Evolutionary conservation across 2,888 invertebrate genomes (phyloP).

Genomic region (Spilarctia lutea): DNA sequence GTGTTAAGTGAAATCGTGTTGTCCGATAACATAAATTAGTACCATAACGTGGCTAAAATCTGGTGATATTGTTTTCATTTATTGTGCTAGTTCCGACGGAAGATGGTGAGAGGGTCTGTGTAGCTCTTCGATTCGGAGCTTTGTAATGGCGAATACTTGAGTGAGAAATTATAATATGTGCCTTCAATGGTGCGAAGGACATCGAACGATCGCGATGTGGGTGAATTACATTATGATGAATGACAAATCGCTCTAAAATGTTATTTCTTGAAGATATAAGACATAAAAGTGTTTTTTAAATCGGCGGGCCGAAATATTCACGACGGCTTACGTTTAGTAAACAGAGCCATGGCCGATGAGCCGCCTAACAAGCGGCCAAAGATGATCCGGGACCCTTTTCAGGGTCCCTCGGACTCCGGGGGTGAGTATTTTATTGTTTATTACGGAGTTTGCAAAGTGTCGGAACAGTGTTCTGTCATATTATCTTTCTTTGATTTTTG

Average conservation of each 20-base stretch:
- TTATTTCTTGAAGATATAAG: slow-evolving; percentile 84
- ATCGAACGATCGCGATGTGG: slow-evolving; percentile 90
- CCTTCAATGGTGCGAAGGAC: slow-evolving; percentile 91
- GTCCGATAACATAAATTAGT: slow-evolving; percentile 81
- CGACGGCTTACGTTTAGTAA: slow-evolving; percentile 90
- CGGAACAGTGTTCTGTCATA: slow-evolving; percentile 78
- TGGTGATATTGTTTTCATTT: slow-evolving; percentile 89
- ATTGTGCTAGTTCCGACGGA: slow-evolving; percentile 91
- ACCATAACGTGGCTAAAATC: slow-evolving; percentile 82
- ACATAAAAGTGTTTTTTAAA: slow-evolving; percentile 86
- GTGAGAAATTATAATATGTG: slow-evolving; percentile 90
- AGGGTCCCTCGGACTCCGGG: slow-evolving; percentile 92
- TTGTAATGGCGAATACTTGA: slow-evolving; percentile 94
- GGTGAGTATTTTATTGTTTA: slow-evolving; percentile 88
- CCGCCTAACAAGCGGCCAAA: slow-evolving; percentile 98
- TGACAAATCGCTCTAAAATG: slow-evolving; percentile 86
- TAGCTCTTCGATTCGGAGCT: slow-evolving; percentile 89
- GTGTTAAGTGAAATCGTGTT: slow-evolving; percentile 86
- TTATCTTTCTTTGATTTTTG: slow-evolving; percentile 80
- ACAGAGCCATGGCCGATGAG: slow-evolving; percentile 97
- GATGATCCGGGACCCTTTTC: slow-evolving; percentile 94
- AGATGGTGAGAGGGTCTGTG: slow-evolving; percentile 92
- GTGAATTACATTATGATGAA: slow-evolving; percentile 86
- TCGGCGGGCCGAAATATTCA: slow-evolving; percentile 87
- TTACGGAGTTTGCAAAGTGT: slow-evolving; percentile 70